These are phyloP conservation scores for Malacoraja senta DNA, from an alignment of 2,797 vertebrate genomes.

Conservation along the genomic window DNA sequence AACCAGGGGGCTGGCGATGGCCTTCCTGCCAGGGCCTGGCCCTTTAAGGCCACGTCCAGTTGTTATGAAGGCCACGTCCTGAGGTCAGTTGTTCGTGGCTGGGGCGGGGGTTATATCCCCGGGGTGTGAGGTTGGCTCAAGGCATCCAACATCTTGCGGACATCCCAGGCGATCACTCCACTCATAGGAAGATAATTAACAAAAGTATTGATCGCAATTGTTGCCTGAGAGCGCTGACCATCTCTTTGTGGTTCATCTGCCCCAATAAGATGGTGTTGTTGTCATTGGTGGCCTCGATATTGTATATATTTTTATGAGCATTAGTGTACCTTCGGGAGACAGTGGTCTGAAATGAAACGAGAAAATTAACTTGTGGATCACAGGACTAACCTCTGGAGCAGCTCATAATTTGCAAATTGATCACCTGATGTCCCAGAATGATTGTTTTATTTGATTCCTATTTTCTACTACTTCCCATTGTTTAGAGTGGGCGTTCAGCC, in stretches of 20 bases:
- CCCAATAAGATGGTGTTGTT: neutral
- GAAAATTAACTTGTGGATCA: neutral
- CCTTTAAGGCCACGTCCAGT: neutral
- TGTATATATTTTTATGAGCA: neutral
- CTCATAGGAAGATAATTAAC: neutral
- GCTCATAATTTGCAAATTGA: neutral
- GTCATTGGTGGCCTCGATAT: neutral
- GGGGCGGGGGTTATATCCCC: too few relatives aligned
- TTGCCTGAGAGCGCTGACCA: neutral
- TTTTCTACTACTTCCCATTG: neutral
- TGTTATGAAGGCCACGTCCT: neutral
- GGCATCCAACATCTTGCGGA: neutral
- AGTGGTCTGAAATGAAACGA: neutral
- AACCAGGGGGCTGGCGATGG: neutral
- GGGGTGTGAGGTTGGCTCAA: neutral
- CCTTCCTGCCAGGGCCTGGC: neutral
- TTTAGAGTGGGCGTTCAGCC: neutral
- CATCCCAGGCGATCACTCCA: neutral
- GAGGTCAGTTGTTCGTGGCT: neutral
- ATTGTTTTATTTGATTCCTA: neutral
- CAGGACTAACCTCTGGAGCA: neutral
- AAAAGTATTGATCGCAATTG: neutral
- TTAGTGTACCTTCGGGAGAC: neutral
- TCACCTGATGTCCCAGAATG: neutral
- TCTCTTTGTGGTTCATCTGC: neutral